Conservation (phyloP, 2,888 invertebrate species). For the Dimorphilus gyrociliatus region DNA sequence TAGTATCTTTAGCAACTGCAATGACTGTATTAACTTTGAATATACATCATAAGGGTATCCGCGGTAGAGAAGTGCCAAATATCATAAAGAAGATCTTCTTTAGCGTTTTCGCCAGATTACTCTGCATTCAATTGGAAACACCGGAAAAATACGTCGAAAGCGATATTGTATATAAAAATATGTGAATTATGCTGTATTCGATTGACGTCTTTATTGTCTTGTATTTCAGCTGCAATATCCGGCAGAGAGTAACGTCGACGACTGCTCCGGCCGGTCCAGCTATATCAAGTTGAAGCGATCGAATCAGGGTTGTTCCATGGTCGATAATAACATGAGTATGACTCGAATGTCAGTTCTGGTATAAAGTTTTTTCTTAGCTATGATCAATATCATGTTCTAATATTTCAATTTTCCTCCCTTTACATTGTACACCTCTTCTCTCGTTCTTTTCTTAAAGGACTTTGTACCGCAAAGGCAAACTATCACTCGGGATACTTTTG, state of each 20-base stretch:
- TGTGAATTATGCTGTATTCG: no score
- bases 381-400: no score
- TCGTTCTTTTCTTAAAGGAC: slow-evolving; percentile 11
- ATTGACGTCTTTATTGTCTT: no score
- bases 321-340: slow-evolving; percentile 4
- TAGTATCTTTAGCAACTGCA: slow-evolving; percentile 41
- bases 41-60: slow-evolving; percentile 55
- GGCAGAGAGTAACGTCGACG: no score
- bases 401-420: no score
- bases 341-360: slow-evolving; percentile 7
- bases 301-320: slow-evolving; percentile 3
- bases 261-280: slow-evolving; percentile 1
- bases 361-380: no score
- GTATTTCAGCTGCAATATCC: no score
- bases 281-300: slow-evolving; percentile 7
- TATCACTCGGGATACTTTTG: slow-evolving; percentile 5
- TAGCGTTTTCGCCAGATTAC: slow-evolving; percentile 48
- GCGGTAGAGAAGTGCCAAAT: slow-evolving; percentile 60
- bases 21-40: slow-evolving; percentile 41
- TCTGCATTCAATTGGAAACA: slow-evolving; percentile 26
- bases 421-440: no score
- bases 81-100: slow-evolving; percentile 54
- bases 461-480: slow-evolving; percentile 12
- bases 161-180: no score
- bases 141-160: no score